These are phyloP conservation scores for Fistularia tabacaria DNA, from an alignment of 2,797 vertebrate species.

Conservation along the genomic window DNA sequence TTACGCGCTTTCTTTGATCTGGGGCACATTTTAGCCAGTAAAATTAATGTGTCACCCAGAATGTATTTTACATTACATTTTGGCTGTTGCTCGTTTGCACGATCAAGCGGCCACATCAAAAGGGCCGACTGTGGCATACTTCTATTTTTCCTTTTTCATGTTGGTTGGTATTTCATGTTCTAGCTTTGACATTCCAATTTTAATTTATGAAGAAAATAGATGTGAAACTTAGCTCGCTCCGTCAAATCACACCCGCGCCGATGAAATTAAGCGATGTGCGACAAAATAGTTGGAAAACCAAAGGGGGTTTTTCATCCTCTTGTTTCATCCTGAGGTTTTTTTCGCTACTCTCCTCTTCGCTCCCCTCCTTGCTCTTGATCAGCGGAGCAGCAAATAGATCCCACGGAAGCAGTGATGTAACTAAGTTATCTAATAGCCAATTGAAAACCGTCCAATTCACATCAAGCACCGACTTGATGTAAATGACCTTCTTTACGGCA, in stretches of 20 bases:
- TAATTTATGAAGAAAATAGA: constrained; percentile 9
- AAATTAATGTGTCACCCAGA: constrained; percentile 51
- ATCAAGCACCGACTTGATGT: constrained; percentile 43
- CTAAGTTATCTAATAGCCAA: constrained; percentile 52
- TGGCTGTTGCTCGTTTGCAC: constrained; percentile 38
- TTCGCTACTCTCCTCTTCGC: constrained; percentile 16
- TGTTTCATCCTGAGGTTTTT: not conserved
- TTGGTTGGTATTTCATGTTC: constrained; percentile 33
- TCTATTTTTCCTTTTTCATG: constrained; percentile 15
- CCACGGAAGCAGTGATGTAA: constrained; percentile 44
- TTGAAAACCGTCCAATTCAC: constrained; percentile 56
- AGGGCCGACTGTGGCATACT: constrained; percentile 17
- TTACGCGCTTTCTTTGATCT: constrained; percentile 59
- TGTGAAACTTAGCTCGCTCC: not conserved
- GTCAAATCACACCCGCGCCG: not conserved
- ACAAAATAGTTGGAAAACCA: not conserved
- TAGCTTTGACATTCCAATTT: constrained; percentile 30
- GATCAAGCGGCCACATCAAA: constrained; percentile 59
- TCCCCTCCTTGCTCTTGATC: constrained; percentile 38
- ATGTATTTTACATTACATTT: constrained; percentile 34
- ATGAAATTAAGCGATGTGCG: not conserved
- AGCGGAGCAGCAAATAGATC: constrained; percentile 59
- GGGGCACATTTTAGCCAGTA: constrained; percentile 53
- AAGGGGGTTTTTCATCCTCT: not conserved
- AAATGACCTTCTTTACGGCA: constrained; percentile 51